A percentile compares a stretch with the other conserved stretches of the same genome.
Evolutionary conservation across 2,888 invertebrate species (phyloP).

Genomic region (Dysmachus trigonus): DNA sequence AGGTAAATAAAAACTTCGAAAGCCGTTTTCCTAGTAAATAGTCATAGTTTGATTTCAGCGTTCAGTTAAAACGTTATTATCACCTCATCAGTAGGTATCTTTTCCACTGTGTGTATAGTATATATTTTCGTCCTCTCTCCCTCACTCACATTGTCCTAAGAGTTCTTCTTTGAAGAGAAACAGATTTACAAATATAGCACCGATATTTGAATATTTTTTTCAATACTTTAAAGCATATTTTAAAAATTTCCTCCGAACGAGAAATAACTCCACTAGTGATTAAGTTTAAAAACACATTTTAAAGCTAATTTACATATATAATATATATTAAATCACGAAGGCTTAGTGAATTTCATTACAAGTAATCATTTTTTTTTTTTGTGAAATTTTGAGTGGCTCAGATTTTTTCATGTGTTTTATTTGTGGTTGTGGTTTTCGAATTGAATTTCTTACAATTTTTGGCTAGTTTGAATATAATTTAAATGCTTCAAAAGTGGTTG

Average conservation of each 20-base stretch:
- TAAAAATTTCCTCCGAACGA: slow-evolving; percentile 21
- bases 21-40: slow-evolving; percentile 24
- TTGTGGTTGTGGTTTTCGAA: not conserved
- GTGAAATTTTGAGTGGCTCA: not conserved
- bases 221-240: slow-evolving; percentile 40
- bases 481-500: no score
- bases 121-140: not conserved
- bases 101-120: slow-evolving; percentile 15
- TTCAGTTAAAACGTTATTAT: slow-evolving; percentile 26
- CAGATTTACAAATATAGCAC: slow-evolving; percentile 43
- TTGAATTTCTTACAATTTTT: not conserved
- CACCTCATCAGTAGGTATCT: not conserved
- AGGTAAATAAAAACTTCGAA: slow-evolving; percentile 20
- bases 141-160: not conserved
- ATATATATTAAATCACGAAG: slow-evolving; percentile 27
- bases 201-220: slow-evolving; percentile 40
- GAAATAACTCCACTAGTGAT: slow-evolving; percentile 19
- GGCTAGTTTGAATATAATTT: no score
- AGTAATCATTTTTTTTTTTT: not conserved
- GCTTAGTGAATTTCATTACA: slow-evolving; percentile 16
- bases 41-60: not conserved
- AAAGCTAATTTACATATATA: slow-evolving; percentile 29
- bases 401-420: not conserved
- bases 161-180: slow-evolving; percentile 23
- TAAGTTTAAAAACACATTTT: slow-evolving; percentile 11